Base-by-base conservation (phyloP, 2,113 vertebrate genomes). In the Syrmaticus mikado region DNA sequence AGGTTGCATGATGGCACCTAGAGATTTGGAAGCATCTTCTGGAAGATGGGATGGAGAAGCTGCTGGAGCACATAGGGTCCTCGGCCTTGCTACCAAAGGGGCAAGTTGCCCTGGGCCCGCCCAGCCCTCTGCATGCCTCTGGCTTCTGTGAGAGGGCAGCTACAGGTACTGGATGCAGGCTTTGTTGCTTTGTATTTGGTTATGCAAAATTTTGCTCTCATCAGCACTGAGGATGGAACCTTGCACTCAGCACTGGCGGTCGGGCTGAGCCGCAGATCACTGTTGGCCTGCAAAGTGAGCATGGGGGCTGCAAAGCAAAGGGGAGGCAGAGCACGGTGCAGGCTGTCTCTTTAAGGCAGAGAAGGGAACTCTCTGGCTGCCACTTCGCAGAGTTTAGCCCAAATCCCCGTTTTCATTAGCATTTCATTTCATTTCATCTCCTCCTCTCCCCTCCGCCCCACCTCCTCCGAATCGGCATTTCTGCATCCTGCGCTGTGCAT, bases 381-480 rank as follows among this genome's bases (percentile, higher is more conserved):
- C 75, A 91, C 95, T 96, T 93, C 8, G 57, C 2, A 79, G 84
- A 92, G 89, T 94, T 96, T n/a, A 48, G 41, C 65, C 30, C 85
- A 65, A 52, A 64, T 94, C 55, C 34, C 72, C 16, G 84, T 85
- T 91, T 83, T 6, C 87, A 77, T 92, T 77, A 91, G 78, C 71
- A 30, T 81, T 73, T 79, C 82, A n/a, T 82, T 82, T 46, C 78
- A n/a, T 82, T 82, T 46, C 78, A 85, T 76, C 78, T 78, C 93
- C 66, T 93, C 91, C 87, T 80, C 86, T 85, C 84, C 21, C 52
- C 45, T 22, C 22, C 6, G 87, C 93, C 85, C 96, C 96, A 92
- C 92, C 96, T 94, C 94, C 90, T 95, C 72, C 48, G 10, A 70
- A 27, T 53, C 88, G 14, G 92, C 95, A 43, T 90, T 61, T 88